Evolutionary conservation across 2,797 vertebrate genomes (phyloP).

Genomic region (Todus mexicanus): DNA sequence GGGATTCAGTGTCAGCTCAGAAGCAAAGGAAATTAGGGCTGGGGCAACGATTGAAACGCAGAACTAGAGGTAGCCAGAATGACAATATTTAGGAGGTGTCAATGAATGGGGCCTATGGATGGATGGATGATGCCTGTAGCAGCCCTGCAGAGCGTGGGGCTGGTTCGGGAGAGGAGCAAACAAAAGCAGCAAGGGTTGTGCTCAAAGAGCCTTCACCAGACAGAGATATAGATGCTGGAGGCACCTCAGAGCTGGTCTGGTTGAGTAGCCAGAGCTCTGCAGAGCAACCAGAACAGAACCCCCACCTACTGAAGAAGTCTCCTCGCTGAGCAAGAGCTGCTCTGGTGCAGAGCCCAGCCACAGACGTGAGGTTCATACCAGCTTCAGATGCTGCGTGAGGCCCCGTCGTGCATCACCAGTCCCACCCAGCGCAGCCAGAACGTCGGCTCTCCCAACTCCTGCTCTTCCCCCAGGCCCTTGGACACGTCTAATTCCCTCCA

Average conservation of each 20-base stretch:
- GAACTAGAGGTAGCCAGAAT: background rate
- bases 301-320: background rate
- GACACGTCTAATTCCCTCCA: background rate
- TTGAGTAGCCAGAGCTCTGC: rapidly evolving
- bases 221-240: background rate
- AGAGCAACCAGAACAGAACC: background rate
- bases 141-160: background rate
- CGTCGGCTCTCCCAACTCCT: background rate
- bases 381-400: background rate
- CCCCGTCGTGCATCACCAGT: background rate
- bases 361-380: rapidly evolving
- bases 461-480: rapidly evolving
- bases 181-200: background rate
- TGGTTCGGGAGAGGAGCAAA: background rate
- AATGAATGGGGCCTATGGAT: background rate
- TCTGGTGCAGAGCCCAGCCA: rapidly evolving
- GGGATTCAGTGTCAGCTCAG: background rate
- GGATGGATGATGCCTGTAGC: background rate
- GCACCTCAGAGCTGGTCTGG: background rate
- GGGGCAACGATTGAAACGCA: background rate
- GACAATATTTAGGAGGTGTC: background rate
- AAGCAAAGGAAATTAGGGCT: background rate
- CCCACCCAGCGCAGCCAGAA: background rate
- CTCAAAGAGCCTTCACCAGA: background rate
- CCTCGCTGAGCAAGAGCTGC: background rate